Base-by-base conservation (phyloP, 2,888 invertebrate species). In the Pyrrhia umbra region DNA sequence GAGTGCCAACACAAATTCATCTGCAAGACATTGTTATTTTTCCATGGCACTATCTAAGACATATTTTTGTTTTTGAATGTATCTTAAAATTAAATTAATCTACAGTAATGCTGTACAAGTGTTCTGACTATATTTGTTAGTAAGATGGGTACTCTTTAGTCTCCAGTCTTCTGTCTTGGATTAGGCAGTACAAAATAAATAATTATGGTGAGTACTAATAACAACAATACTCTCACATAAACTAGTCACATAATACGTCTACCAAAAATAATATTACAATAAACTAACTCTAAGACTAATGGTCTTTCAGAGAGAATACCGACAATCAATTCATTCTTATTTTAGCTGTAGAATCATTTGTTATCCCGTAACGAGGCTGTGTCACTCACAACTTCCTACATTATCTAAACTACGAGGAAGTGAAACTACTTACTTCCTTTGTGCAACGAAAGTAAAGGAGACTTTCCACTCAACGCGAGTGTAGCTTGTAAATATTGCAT, bases 381-480 rank as follows among this genome's bases (percentile, higher is more conserved):
- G 60, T 58, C 78, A 52, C 34, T 56, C 37, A 27, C 67, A 47
- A 83, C 80, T 87, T 82, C 83, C 85, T 83, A 72, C 64, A 75
- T 76, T 77, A 74, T 70, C 66, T 61, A 68, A 71, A 63, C 56
- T 66, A 74, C 66, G 55, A 83, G 85, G 85, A 87, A 87, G 79
- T 77, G 49, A 68, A 85, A 85, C 80, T 74, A 82, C 72, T 71
- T 74, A 82, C 72, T 71, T 71, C 71, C 71, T 75, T 63, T 63
- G 64, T 71, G 52, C 54, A 64, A 63, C 50, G 62, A 63, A 69
- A 71, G 73, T 72, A 67, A 73, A 67, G 62, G 75, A 75, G 74
- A 81, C 78, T 82, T 81, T 81, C 76, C 70, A 76, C 69, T 75
- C 20, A 54, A 64, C 50, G 58, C 60, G 49, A 37, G 13, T n/a